Conservation (phyloP, 2,113 vertebrate species). For the Heterocephalus glaber region DNA sequence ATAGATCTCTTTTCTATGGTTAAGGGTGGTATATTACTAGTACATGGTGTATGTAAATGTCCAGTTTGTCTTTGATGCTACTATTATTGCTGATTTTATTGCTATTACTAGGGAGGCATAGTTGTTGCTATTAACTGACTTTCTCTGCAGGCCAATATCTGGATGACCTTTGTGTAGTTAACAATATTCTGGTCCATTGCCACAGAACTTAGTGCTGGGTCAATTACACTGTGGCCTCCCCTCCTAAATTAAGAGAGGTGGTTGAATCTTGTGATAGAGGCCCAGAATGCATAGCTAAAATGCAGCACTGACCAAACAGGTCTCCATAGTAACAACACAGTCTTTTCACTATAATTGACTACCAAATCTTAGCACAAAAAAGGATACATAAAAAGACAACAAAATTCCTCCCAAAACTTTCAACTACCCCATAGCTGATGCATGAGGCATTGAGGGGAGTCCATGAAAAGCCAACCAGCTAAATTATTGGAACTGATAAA, state of each 20-base stretch:
- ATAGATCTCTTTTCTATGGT: too few relatives aligned
- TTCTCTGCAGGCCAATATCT: neutral
- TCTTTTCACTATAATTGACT: neutral
- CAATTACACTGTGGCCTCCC: neutral
- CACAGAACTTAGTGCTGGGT: neutral
- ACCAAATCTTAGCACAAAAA: neutral
- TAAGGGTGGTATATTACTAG: too few relatives aligned
- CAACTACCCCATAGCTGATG: neutral
- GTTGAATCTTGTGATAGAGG: neutral
- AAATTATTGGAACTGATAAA: neutral
- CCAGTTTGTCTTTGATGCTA: neutral
- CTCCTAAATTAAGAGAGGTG: neutral
- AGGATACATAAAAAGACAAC: neutral
- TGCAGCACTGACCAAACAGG: neutral
- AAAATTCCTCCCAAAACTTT: neutral
- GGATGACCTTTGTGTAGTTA: neutral
- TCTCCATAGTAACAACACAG: neutral
- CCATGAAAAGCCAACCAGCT: neutral
- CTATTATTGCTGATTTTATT: neutral
- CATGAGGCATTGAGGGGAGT: neutral
- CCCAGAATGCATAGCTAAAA: neutral
- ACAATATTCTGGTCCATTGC: neutral
- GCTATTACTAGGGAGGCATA: neutral
- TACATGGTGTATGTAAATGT: neutral
- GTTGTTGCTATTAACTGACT: neutral